These are phyloP conservation scores for Tethea ocularis DNA, from an alignment of 2,888 invertebrate species.

Conservation along the genomic window DNA sequence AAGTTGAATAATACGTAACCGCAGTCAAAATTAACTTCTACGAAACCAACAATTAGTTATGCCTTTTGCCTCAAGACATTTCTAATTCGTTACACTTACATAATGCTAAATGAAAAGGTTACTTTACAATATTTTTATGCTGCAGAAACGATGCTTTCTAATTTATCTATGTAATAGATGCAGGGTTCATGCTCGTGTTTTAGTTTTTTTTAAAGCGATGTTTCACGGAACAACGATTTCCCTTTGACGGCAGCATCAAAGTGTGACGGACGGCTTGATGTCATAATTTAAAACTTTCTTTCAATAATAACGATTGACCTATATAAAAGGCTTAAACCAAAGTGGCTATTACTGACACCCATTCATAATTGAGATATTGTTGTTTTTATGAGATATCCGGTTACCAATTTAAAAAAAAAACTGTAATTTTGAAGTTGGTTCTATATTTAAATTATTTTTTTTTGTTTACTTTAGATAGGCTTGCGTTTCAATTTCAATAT, in stretches of 20 bases:
- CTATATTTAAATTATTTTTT: no score
- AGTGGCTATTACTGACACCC: not conserved
- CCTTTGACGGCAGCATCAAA: conserved; percentile 45
- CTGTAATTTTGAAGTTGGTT: not conserved
- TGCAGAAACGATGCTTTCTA: conserved; percentile 36
- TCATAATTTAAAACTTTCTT: conserved; percentile 45
- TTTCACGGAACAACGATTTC: conserved; percentile 48
- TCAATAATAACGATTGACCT: conserved; percentile 6
- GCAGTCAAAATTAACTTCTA: conserved; percentile 10
- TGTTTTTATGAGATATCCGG: not conserved
- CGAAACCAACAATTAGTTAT: conserved; percentile 52
- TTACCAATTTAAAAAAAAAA: not conserved
- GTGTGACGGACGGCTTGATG: conserved; percentile 53
- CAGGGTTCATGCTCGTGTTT: conserved; percentile 40
- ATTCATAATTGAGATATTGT: not conserved
- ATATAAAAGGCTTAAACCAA: not conserved
- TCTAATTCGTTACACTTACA: conserved; percentile 50
- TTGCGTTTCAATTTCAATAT: not conserved
- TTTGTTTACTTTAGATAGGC: not conserved
- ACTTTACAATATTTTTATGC: conserved; percentile 22
- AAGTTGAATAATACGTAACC: conserved; percentile 6
- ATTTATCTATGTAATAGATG: conserved; percentile 23
- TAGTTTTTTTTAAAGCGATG: conserved; percentile 30
- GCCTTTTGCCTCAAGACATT: conserved; percentile 46
- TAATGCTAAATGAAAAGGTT: conserved; percentile 29